These are phyloP conservation scores for Dendrolimus punctatus DNA, from an alignment of 1,140 invertebrate species.

Conservation along the genomic window DNA sequence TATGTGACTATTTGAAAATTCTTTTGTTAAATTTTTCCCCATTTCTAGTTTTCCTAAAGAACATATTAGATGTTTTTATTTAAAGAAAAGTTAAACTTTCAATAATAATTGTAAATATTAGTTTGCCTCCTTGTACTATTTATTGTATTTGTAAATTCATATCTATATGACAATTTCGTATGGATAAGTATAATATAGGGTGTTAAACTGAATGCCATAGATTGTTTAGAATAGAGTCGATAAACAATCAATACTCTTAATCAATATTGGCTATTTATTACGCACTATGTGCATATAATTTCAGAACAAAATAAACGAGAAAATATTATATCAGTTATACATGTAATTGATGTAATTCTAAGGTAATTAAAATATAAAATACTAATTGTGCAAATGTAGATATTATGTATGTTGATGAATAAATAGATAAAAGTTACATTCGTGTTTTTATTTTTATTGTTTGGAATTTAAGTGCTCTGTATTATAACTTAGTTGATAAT, in stretches of 20 bases:
- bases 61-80: too few species aligned
- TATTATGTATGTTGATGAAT: slow-evolving; percentile 71
- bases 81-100: too few species aligned
- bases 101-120: slow-evolving; percentile 59
- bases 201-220: slow-evolving; percentile 46
- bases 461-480: background rate
- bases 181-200: slow-evolving; percentile 13
- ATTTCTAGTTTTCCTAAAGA: too few species aligned
- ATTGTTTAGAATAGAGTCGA: slow-evolving; percentile 10
- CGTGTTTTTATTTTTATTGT: slow-evolving; percentile 20
- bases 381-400: slow-evolving; percentile 69
- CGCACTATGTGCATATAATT: slow-evolving; percentile 40
- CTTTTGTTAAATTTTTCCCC: too few species aligned
- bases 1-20: too few species aligned
- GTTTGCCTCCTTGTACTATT: slow-evolving; percentile 60
- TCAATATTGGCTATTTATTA: slow-evolving; percentile 16
- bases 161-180: slow-evolving; percentile 34
- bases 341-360: slow-evolving; percentile 59
- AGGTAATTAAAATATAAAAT: slow-evolving; percentile 31
- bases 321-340: slow-evolving; percentile 59
- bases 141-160: slow-evolving; percentile 59
- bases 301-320: slow-evolving; percentile 36
- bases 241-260: slow-evolving; percentile 7
- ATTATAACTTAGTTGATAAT: too few species aligned
- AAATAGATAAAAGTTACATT: slow-evolving; percentile 60